These are phyloP conservation scores for Holothuria scabra DNA, from an alignment of 53 echinoderm and acorn worm species.

Conservation along the genomic window DNA sequence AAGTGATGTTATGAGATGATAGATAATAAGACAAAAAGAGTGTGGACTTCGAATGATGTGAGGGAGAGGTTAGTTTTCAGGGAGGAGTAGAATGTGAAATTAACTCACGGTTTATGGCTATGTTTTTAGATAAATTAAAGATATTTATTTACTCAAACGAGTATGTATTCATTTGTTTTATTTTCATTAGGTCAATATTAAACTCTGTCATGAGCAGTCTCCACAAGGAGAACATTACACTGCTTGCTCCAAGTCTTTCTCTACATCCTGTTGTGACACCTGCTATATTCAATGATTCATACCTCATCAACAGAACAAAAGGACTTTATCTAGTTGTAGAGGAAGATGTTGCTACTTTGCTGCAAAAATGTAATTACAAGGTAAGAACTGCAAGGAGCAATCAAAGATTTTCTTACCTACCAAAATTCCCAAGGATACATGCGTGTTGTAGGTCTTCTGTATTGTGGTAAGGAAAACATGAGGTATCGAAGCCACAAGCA, in stretches of 20 bases:
- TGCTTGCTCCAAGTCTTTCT: conserved; percentile 40
- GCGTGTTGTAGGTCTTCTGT: too few species aligned
- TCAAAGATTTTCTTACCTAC: too few species aligned
- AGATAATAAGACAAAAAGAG: too few species aligned
- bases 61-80: too few species aligned
- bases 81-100: too few species aligned
- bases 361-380: conserved; percentile 80
- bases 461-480: too few species aligned
- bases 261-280: conserved; percentile 44
- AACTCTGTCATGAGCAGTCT: conserved; percentile 39
- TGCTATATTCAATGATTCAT: conserved; percentile 52
- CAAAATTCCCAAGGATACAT: too few species aligned
- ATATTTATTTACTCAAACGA: neutral
- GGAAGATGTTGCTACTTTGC: conserved; percentile 53
- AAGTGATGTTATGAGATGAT: too few species aligned
- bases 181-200: neutral
- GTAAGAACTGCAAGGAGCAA: conserved; percentile 17
- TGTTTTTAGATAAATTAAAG: too few species aligned
- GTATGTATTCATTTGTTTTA: neutral
- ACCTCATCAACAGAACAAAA: conserved; percentile 58
- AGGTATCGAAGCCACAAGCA: too few species aligned
- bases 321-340: conserved; percentile 68
- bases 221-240: conserved; percentile 47
- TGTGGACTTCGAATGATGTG: too few species aligned
- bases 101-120: too few species aligned